Base-by-base conservation (phyloP, 2,113 vertebrate species). In the Natator depressus region DNA sequence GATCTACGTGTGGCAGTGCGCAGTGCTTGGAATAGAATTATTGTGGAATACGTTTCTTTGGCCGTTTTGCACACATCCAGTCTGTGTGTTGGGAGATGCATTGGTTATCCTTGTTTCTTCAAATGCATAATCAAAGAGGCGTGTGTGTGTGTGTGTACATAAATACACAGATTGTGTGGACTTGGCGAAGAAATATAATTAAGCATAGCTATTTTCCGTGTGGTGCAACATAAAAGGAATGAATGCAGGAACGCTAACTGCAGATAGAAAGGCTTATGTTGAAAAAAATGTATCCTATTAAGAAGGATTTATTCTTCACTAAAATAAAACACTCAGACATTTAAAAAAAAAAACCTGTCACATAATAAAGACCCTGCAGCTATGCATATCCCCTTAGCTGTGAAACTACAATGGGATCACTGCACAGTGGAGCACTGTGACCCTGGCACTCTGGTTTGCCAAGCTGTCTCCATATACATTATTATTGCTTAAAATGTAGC, bases 181-280 rank as follows among this genome's bases (percentile, higher is more conserved):
- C 1, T 8, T 93, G n/a, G 42, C 89, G 54, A 89, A 94, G 27
- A 94, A 94, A 88, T 91, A 93, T 93, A 49, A 76, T 35, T 12
- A 62, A 91, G 50, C 69, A 55, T 3, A 76, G 51, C 38, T 47
- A 85, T 92, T 93, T 94, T 94, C 46, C 59, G 57, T 42, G 53
- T 8, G 29, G 53, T 54, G 25, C 57, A 90, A 86, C 93, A 75
- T 85, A 76, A 91, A 55, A 86, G 69, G 31, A 91, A 85, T 11
- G 5, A 94, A 89, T 59, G 5, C 49, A 69, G 11, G 35, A 91
- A 94, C 59, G 17, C 85, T 78, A 94, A 82, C 17, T 59, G n/a
- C 75, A 2, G 81, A 6, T 59, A 87, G 3, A 54, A 95, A 79
- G 53, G 5, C 5, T 16, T 78, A 25, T 46, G 29, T 14, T 82